These are phyloP conservation scores for Uloborus diversus DNA, from an alignment of 1,140 invertebrate genomes.

Conservation along the genomic window DNA sequence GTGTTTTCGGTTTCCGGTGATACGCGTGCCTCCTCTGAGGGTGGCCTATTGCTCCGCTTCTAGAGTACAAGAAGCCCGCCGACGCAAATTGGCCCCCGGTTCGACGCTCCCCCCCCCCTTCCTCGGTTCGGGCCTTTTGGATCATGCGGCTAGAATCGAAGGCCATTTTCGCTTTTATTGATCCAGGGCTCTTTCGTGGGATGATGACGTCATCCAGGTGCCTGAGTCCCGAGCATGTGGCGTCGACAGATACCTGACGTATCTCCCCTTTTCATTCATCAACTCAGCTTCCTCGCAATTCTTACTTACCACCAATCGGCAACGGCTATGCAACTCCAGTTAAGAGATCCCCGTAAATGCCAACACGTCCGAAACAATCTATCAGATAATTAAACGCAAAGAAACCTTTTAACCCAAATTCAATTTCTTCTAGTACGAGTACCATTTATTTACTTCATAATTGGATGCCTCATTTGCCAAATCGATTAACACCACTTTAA, in stretches of 20 bases:
- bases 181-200: conserved; percentile 7
- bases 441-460: too few species aligned
- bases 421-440: too few species aligned
- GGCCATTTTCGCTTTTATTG: conserved; percentile 23
- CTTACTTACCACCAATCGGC: not conserved
- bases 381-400: too few species aligned
- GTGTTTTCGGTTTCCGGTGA: not conserved
- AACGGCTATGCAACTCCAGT: not conserved
- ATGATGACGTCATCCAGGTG: conserved; percentile 52
- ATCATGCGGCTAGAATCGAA: not conserved
- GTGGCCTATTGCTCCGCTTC: not conserved
- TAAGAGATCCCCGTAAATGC: too few species aligned
- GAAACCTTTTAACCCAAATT: too few species aligned
- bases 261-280: conserved; percentile 1
- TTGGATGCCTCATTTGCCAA: too few species aligned
- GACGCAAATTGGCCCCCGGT: not conserved
- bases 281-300: not conserved
- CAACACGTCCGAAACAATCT: too few species aligned
- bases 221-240: conserved; percentile 38
- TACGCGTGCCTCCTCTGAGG: not conserved
- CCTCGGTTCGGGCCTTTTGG: not conserved
- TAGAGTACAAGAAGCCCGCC: not conserved
- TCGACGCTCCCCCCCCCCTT: not conserved
- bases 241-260: conserved; percentile 48
- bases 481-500: too few species aligned